phyloP scores from a whole-genome alignment of 1,140 invertebrate genomes.

The Pogonognathellus flavescens region DNA sequence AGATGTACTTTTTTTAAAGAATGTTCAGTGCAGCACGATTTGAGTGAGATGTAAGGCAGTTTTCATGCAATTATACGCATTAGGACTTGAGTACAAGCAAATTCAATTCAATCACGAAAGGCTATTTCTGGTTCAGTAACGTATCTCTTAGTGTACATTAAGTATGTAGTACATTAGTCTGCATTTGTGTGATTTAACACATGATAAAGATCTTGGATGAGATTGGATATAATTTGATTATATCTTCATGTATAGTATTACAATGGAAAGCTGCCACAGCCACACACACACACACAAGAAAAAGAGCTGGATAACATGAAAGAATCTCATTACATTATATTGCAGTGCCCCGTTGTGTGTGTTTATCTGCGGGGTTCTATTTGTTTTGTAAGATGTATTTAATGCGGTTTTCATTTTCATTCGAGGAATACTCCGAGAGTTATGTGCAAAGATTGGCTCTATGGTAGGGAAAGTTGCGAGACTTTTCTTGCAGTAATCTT shows the following conservation, averaged over 20 bases:
- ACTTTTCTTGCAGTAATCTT: neutral
- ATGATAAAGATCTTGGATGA: constrained; percentile 15
- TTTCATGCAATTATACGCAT: too few relatives aligned
- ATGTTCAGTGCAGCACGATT: too few relatives aligned
- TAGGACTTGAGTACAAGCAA: neutral
- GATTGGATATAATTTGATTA: constrained; percentile 19
- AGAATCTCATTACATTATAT: constrained; percentile 26
- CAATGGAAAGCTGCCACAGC: neutral
- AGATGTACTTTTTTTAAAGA: too few relatives aligned
- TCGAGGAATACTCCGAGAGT: neutral
- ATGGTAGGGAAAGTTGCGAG: neutral
- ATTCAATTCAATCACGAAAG: neutral
- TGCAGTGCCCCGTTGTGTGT: constrained; percentile 25
- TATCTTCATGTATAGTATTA: neutral
- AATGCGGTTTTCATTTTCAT: constrained; percentile 45
- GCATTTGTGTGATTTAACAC: constrained; percentile 9
- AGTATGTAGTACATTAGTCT: neutral
- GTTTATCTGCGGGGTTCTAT: constrained; percentile 29
- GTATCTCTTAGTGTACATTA: neutral
- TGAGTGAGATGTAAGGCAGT: neutral
- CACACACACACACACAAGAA: neutral
- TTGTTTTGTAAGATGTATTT: neutral
- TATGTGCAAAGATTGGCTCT: neutral
- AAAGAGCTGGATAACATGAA: constrained; percentile 1
- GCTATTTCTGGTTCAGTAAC: neutral